Percentiles rank a stretch among this genome's conserved stretches.
Evolutionary conservation across 1,140 invertebrate species (phyloP).

Genomic region (Drosophila paulistorum): DNA sequence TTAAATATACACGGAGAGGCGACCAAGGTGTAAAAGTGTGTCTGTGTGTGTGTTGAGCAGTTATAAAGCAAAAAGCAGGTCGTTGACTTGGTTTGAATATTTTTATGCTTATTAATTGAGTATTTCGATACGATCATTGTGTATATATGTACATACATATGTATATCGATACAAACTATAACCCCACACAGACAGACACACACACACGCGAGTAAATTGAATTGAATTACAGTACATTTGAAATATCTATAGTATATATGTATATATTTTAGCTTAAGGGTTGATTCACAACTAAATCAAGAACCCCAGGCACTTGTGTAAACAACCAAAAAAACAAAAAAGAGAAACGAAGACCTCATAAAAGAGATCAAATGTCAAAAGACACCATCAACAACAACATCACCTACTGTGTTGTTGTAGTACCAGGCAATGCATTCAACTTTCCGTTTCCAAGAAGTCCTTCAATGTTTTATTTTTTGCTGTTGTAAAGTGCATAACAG

Average conservation of each 20-base stretch:
- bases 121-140: conserved; percentile 74
- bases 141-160: not conserved
- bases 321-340: conserved; percentile 45
- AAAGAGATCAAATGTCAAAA: conserved; percentile 79
- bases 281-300: conserved; percentile 32
- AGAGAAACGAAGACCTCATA: conserved; percentile 60
- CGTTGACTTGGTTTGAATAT: conserved; percentile 76
- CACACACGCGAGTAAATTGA: conserved; percentile 1
- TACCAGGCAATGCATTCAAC: conserved; percentile 41
- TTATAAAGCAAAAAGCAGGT: conserved; percentile 81
- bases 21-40: conserved; percentile 19
- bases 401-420: not conserved
- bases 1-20: conserved; percentile 40
- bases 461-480: conserved; percentile 41
- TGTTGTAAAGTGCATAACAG: conserved; percentile 71
- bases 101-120: conserved; percentile 82
- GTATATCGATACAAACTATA: not conserved
- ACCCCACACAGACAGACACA: conserved; percentile 14
- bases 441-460: conserved; percentile 69
- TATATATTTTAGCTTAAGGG: conserved; percentile 36
- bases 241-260: not conserved
- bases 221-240: conserved; percentile 1
- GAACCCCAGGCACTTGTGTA: conserved; percentile 28
- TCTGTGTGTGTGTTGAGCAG: conserved; percentile 45
- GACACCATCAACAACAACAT: conserved; percentile 22